These are phyloP conservation scores for Seriola aureovittata DNA, from an alignment of 2,113 vertebrate genomes.

Conservation along the genomic window DNA sequence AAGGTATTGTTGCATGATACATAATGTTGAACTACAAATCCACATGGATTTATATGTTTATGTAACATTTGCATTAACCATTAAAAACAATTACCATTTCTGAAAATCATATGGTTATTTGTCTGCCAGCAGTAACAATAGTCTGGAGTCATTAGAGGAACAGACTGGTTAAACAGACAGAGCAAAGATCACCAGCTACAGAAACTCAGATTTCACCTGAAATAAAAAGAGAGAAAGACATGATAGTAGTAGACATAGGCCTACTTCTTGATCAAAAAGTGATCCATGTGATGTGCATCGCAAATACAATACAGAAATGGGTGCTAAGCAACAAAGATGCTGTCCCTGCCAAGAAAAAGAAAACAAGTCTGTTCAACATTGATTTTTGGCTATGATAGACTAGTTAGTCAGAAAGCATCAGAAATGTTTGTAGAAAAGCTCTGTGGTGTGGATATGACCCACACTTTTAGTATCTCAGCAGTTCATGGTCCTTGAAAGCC, in stretches of 20 bases:
- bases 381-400: constrained; percentile 16
- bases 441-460: constrained; percentile 3
- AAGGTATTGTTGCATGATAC: background rate
- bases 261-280: background rate
- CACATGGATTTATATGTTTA: background rate
- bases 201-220: background rate
- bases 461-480: background rate
- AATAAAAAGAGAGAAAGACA: background rate
- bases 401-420: constrained; percentile 7
- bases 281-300: constrained; percentile 13
- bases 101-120: background rate
- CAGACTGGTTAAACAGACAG: background rate
- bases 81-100: background rate
- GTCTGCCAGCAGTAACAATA: background rate
- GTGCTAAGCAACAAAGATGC: constrained; percentile 36
- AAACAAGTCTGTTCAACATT: background rate
- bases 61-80: background rate
- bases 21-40: background rate
- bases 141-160: background rate
- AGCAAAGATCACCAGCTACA: background rate
- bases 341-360: constrained; percentile 2
- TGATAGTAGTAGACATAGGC: background rate
- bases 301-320: constrained; percentile 10
- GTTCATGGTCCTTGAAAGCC: constrained; percentile 2
- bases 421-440: constrained; percentile 1